Evolutionary conservation across 2,797 vertebrate genomes (phyloP).

Genomic region (Emydoidea blandingii): DNA sequence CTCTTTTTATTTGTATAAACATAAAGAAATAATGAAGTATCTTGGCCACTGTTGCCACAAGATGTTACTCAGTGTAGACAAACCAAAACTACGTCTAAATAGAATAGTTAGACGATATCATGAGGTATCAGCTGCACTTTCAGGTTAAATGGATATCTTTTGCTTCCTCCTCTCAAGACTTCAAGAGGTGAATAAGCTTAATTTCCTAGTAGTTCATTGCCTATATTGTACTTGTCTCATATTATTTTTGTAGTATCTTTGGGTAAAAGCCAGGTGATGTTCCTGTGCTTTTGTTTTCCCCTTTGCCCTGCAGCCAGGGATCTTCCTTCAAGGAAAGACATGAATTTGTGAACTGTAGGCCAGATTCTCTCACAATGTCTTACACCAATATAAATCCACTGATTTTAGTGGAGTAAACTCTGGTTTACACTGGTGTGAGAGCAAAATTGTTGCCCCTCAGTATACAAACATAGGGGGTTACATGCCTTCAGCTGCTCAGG

Average conservation of each 20-base stretch:
- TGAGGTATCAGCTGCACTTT: not conserved
- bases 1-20: too few relatives aligned
- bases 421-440: rapidly evolving
- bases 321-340: not conserved
- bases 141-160: too few relatives aligned
- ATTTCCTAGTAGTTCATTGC: not conserved
- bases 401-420: rapidly evolving
- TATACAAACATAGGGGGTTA: rapidly evolving
- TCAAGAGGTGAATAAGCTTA: not conserved
- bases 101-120: not conserved
- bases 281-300: not conserved
- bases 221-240: not conserved
- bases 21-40: too few relatives aligned
- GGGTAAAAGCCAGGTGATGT: not conserved
- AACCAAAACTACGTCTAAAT: not conserved
- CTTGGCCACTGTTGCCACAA: too few relatives aligned
- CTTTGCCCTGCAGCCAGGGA: not conserved
- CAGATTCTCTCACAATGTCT: not conserved
- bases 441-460: rapidly evolving
- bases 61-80: not conserved
- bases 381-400: rapidly evolving
- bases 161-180: not conserved
- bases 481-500: rapidly evolving
- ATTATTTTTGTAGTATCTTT: not conserved
- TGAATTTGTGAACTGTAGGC: not conserved